Evolutionary conservation across 2,113 vertebrate species (phyloP), one percentile per base, ranked within the genome.

Genomic region (Hymenochirus boettgeri): DNA sequence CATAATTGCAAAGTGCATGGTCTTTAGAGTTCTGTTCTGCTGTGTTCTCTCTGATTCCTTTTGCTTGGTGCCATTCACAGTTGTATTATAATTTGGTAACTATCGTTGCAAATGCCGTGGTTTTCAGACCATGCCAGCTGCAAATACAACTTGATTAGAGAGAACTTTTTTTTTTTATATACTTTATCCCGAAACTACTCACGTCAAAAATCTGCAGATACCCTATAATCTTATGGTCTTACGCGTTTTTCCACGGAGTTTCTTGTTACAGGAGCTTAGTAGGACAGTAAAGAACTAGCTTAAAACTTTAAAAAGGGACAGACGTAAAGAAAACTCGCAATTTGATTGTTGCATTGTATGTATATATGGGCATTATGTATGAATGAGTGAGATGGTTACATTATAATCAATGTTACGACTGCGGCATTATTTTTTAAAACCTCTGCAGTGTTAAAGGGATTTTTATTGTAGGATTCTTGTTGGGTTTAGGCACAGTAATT

Each of bases 181-280:
- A 10, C 24, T 3, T 55, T 29, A 9, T 18, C 15, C 52, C 18
- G 17, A 26, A 31, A 55, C 18, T 33, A 15, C 19, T 3, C 26
- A 57, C 18, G 22, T 33, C 54, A 57, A 35, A 57, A 15, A 55
- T 57, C 25, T 35, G 31, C 24, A 57, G 29, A 57, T 37, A 57
- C 54, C 54, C 54, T 35, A 57, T 57, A 57, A 57, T 57, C 54
- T 57, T 57, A 21, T 33, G 54, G 31, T 35, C 37, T 57, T 57
- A 3, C 21, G 29, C 9, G 12, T 27, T 22, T 57, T 57, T 35
- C 19, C 54, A 57, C 22, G 52, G 8, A 42, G 39, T 42, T 42
- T 42, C 39, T 15, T 42, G 39, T 42, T 42, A 42, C 39, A 42
- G 2, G 15, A 42, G 15, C 39, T n/a, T 42, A 1, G 17, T 42